Conservation (phyloP, 1,140 invertebrate genomes). For the Phenacoccus solenopsis region DNA sequence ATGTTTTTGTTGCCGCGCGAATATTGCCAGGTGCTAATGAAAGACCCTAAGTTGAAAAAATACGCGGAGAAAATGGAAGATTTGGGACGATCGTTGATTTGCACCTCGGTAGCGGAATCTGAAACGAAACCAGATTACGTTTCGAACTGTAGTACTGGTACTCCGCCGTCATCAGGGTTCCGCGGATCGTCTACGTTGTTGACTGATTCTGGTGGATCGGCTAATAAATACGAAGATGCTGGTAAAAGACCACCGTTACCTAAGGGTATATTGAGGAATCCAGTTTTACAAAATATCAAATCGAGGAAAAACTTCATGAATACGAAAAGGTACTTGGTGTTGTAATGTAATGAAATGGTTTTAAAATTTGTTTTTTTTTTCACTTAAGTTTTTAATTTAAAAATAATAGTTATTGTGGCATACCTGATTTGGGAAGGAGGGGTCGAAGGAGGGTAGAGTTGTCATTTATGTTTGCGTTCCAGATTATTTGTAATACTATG, state of each 20-base stretch:
- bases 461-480: too few species aligned
- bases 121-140: slow-evolving; percentile 8
- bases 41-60: slow-evolving; percentile 57
- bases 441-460: too few species aligned
- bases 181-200: slow-evolving; percentile 70
- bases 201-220: slow-evolving; percentile 51
- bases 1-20: slow-evolving; percentile 72
- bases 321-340: slow-evolving; percentile 18
- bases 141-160: slow-evolving; percentile 44
- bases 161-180: slow-evolving; percentile 68
- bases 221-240: slow-evolving; percentile 49
- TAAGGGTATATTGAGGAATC: slow-evolving; percentile 21
- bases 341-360: too few species aligned
- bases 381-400: too few species aligned
- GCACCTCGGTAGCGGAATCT: slow-evolving; percentile 37
- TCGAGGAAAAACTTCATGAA: slow-evolving; percentile 6
- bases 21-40: slow-evolving; percentile 55
- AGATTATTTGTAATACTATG: too few species aligned
- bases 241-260: slow-evolving; percentile 17
- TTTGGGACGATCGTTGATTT: slow-evolving; percentile 48
- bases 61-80: slow-evolving; percentile 43
- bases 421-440: too few species aligned
- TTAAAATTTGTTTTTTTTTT: too few species aligned
- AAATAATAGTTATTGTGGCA: too few species aligned
- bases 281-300: slow-evolving; percentile 21